A percentile compares a stretch with the other conserved stretches of the same genome.
These are phyloP conservation scores for Lemur catta DNA, from an alignment of 2,797 vertebrate genomes.

Conservation along the genomic window DNA sequence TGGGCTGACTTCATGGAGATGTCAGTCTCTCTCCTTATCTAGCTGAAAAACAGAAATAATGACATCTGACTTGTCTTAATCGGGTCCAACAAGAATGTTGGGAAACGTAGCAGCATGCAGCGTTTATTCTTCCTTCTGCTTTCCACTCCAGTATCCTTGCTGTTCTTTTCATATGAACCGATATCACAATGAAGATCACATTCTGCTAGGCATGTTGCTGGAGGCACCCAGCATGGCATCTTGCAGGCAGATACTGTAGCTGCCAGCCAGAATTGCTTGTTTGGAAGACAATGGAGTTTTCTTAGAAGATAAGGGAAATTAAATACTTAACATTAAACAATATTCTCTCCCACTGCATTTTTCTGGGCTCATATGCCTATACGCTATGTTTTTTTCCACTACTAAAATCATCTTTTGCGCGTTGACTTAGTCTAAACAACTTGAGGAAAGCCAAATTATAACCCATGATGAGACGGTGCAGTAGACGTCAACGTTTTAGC, in stretches of 20 bases:
- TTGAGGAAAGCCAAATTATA: background rate
- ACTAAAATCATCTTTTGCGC: background rate
- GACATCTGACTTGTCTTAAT: background rate
- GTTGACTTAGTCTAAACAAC: background rate
- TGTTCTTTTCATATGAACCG: fast-evolving
- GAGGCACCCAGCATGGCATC: background rate
- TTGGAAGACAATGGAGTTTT: background rate
- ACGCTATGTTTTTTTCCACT: background rate
- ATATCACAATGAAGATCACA: background rate
- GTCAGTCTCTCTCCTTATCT: background rate
- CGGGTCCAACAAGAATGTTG: background rate
- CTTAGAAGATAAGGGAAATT: background rate
- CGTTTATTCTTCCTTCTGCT: background rate
- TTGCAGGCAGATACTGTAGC: background rate
- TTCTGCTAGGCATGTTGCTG: background rate
- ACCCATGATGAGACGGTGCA: background rate
- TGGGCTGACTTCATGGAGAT: background rate
- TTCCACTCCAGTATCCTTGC: background rate
- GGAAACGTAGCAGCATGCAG: background rate
- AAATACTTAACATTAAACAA: background rate
- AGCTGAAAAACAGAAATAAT: background rate
- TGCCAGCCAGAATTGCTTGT: background rate
- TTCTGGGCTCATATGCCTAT: background rate
- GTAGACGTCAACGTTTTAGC: background rate
- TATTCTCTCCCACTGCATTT: background rate